Conservation (phyloP, 2,888 invertebrate species). For the Cantharis nigra region DNA sequence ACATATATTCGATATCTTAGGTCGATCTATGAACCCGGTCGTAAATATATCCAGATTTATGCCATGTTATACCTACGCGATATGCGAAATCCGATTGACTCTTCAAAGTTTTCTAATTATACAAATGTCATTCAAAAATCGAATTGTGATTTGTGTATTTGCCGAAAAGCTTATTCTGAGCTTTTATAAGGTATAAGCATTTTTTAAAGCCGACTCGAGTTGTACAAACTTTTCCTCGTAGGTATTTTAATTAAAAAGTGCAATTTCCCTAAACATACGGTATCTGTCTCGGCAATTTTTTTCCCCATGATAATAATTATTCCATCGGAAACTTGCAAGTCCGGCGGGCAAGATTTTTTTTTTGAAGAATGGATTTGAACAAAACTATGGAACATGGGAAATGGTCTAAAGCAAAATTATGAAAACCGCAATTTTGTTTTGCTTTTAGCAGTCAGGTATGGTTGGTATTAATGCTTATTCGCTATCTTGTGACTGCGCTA, state of each 20-base stretch:
- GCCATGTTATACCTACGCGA: constrained; percentile 28
- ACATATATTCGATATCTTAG: constrained; percentile 50
- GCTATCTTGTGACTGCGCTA: constrained; percentile 46
- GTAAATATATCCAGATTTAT: constrained; percentile 56
- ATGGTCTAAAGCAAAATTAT: constrained; percentile 23
- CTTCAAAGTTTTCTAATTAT: constrained; percentile 38
- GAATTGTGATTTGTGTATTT: constrained; percentile 35
- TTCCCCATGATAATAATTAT: background rate
- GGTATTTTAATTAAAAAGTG: background rate
- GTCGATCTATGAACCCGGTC: constrained; percentile 54
- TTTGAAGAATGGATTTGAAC: background rate
- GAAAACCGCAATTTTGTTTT: constrained; percentile 35
- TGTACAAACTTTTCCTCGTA: background rate
- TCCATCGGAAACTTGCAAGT: too few relatives aligned
- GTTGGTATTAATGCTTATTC: constrained; percentile 46
- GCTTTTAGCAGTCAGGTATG: constrained; percentile 46
- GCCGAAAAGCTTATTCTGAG: background rate
- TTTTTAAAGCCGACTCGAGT: constrained; percentile 1
- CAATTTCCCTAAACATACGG: background rate
- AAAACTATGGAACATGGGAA: background rate
- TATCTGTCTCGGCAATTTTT: background rate
- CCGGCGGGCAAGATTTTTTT: background rate
- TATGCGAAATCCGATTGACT: constrained; percentile 33
- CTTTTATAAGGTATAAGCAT: constrained; percentile 1
- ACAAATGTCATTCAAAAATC: constrained; percentile 39